These are phyloP conservation scores for Nylanderia fulva DNA, from an alignment of 1,140 invertebrate genomes.

Conservation along the genomic window DNA sequence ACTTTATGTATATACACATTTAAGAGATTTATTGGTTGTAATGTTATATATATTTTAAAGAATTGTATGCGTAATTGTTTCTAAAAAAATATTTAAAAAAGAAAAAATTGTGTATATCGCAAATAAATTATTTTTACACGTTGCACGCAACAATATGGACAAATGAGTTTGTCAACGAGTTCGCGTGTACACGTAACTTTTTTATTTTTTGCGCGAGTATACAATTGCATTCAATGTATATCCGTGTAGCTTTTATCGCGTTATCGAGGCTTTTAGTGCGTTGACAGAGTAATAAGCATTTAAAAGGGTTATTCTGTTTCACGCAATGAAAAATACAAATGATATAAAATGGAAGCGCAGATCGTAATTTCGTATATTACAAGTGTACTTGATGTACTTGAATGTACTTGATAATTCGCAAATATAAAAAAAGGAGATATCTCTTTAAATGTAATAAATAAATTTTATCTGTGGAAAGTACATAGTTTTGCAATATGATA, in stretches of 20 bases:
- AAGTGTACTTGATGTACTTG: neutral
- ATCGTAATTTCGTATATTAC: neutral
- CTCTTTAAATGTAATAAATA: constrained; percentile 18
- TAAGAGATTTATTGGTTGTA: neutral
- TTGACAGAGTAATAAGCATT: constrained; percentile 55
- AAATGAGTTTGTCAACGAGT: constrained; percentile 35
- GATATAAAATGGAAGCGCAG: constrained; percentile 29
- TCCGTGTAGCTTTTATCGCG: constrained; percentile 44
- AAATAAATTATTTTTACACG: neutral
- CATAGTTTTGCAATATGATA: no score
- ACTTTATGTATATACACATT: neutral
- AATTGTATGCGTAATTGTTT: neutral
- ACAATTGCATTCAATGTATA: constrained; percentile 28
- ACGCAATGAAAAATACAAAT: constrained; percentile 30
- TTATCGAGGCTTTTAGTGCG: constrained; percentile 56
- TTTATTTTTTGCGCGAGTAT: neutral
- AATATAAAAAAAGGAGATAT: constrained; percentile 27
- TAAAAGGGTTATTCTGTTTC: constrained; percentile 53
- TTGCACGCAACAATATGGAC: neutral
- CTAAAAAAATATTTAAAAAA: neutral
- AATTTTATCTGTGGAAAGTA: neutral
- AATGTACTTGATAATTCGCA: neutral
- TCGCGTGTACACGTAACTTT: neutral
- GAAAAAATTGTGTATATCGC: neutral
- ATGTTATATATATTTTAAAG: neutral